These are phyloP conservation scores for Acanthopagrus latus DNA, from an alignment of 2,797 vertebrate genomes.

Conservation along the genomic window DNA sequence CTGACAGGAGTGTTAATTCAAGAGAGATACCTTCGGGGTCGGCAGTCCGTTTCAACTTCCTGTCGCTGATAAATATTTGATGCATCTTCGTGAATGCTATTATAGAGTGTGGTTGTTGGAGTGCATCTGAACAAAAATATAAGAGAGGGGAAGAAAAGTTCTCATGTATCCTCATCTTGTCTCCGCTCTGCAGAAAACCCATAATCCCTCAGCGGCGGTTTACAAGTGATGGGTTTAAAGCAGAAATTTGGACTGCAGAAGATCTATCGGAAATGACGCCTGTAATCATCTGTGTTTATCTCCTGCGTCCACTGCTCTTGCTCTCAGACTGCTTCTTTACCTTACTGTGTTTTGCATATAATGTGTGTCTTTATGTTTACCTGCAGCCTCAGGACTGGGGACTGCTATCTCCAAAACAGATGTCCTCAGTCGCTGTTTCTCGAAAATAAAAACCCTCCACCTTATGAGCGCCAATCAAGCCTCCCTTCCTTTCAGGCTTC, in stretches of 20 bases:
- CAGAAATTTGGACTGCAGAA: neutral
- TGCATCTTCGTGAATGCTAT: slow-evolving; percentile 13
- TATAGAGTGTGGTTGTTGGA: slow-evolving; percentile 17
- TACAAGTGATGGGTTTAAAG: neutral
- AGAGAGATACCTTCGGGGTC: slow-evolving; percentile 1
- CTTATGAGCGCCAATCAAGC: too few relatives aligned
- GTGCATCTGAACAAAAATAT: slow-evolving; percentile 15
- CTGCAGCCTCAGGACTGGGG: too few relatives aligned
- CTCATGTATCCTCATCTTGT: neutral
- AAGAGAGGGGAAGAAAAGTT: neutral
- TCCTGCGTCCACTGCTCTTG: neutral
- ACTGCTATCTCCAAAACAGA: neutral
- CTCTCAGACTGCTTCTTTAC: neutral
- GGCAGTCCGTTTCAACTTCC: slow-evolving; percentile 15
- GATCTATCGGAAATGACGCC: neutral
- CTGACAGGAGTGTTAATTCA: slow-evolving; percentile 27
- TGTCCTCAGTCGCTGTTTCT: neutral
- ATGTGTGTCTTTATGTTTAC: neutral
- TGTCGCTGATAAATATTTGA: slow-evolving; percentile 37
- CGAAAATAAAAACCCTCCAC: too few relatives aligned
- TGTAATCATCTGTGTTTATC: neutral
- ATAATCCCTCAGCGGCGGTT: neutral
- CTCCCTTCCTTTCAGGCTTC: too few relatives aligned
- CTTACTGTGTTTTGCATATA: neutral
- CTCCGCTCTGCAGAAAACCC: neutral